Evolutionary conservation across 2,797 vertebrate species (phyloP), one percentile per base, ranked within the genome.

Genomic region (Megalops cyprinoides): DNA sequence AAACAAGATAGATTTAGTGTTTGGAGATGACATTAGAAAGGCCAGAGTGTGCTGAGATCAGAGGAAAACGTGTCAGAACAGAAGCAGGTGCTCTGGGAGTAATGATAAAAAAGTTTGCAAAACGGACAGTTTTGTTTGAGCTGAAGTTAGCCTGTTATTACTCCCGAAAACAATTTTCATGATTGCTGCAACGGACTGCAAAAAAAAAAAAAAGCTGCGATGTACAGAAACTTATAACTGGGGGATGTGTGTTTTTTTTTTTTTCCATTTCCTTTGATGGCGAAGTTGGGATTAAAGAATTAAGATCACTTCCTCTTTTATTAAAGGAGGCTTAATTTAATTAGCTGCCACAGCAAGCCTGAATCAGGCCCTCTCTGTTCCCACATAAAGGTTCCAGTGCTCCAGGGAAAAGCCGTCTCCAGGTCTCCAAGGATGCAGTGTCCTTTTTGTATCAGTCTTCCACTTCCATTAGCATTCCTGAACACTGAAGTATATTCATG

Each of bases 251-350:
- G 81, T 90, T 93, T 91, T 87, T 55, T 71, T 90, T 93, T 91
- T 87, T 55, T 71, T 53, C 82, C 65, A 80, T 78, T 82, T 84
- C 90, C 93, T 95, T 95, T 95, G 92, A 94, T 94, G 90, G 86
- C 81, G 18, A 87, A 90, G 87, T 88, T 83, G 85, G 90, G 90
- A 94, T 94, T 92, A 93, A 93, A 92, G 91, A 85, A 75, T 91
- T 91, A 89, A 85, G 87, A 90, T 92, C 89, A 90, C 91, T 92
- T 94, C 91, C 91, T 91, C 89, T 91, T 93, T 94, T 94, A 94
- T 94, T 93, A 93, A 94, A 91, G 88, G 80, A 90, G 87, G 90
- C 86, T 90, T 95, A 93, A 94, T 95, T 95, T 95, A 95, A 95
- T 95, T 95, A 94, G 92, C 90, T 80, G 85, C 87, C 87, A n/a